Conservation (phyloP, 2,797 vertebrate genomes). For the Pseudochirops corinnae region DNA sequence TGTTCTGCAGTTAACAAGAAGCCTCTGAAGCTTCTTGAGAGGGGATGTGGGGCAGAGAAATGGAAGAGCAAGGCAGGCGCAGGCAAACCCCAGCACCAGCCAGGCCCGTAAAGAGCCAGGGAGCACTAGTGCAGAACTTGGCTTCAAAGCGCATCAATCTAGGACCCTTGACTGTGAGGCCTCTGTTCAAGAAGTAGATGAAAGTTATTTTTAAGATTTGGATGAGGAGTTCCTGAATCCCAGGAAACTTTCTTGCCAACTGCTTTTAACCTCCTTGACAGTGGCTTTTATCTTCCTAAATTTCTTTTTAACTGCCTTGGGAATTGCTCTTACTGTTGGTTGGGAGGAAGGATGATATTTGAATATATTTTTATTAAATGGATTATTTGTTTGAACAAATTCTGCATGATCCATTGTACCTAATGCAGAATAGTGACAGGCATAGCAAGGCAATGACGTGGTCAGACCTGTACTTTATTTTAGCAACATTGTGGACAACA, state of each 20-base stretch:
- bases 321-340: neutral
- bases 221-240: neutral
- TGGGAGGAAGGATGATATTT: neutral
- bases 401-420: neutral
- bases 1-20: neutral
- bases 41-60: neutral
- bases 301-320: neutral
- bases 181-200: neutral
- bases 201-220: neutral
- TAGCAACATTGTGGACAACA: neutral
- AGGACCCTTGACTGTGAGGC: neutral
- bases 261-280: conserved; percentile 3
- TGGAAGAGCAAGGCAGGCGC: neutral
- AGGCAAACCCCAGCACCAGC: neutral
- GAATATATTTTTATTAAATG: conserved; percentile 3
- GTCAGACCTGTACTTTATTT: neutral
- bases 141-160: neutral
- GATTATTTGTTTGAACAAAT: neutral
- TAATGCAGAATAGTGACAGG: neutral
- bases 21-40: neutral
- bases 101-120: neutral
- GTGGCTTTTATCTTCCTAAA: neutral
- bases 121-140: neutral
- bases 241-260: neutral
- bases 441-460: neutral